Conservation (phyloP, 2,888 invertebrate genomes). For the Caenorhabditis sp. region DNA sequence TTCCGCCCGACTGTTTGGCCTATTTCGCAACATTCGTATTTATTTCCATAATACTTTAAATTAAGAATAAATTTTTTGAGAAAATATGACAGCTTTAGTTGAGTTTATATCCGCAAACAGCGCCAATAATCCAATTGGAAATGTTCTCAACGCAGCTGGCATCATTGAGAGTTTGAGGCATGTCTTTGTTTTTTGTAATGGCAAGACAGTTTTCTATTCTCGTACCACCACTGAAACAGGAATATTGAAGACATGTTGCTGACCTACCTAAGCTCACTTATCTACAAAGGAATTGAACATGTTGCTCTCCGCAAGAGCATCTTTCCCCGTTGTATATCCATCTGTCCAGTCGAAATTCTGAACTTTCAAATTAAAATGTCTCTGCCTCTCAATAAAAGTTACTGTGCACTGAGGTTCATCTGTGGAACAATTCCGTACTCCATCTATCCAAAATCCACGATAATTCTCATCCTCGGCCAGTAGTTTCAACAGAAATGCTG, state of each 20-base stretch:
- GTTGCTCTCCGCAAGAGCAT: neutral
- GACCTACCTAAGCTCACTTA: neutral
- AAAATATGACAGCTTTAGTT: too few relatives aligned
- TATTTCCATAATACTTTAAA: constrained; percentile 15
- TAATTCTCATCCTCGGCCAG: too few relatives aligned
- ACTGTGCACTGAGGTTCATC: neutral
- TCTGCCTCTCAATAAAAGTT: neutral
- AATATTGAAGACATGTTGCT: too few relatives aligned
- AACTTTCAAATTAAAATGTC: neutral
- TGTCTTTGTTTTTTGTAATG: neutral
- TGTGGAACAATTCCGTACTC: neutral
- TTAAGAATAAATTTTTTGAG: too few relatives aligned
- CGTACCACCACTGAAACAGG: neutral
- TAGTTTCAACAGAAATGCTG: too few relatives aligned
- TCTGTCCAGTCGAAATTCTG: constrained; percentile 17
- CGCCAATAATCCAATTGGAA: neutral
- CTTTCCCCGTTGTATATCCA: constrained; percentile 13
- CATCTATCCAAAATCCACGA: constrained; percentile 20
- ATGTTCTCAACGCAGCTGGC: neutral
- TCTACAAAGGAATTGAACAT: neutral
- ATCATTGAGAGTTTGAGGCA: constrained; percentile 4
- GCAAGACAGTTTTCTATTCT: constrained; percentile 1
- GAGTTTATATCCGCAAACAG: constrained; percentile 24
- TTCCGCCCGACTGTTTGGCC: constrained; percentile 15
- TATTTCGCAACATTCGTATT: constrained; percentile 16